These are phyloP conservation scores for Augochlora pura DNA, from an alignment of 1,140 invertebrate species.

Conservation along the genomic window DNA sequence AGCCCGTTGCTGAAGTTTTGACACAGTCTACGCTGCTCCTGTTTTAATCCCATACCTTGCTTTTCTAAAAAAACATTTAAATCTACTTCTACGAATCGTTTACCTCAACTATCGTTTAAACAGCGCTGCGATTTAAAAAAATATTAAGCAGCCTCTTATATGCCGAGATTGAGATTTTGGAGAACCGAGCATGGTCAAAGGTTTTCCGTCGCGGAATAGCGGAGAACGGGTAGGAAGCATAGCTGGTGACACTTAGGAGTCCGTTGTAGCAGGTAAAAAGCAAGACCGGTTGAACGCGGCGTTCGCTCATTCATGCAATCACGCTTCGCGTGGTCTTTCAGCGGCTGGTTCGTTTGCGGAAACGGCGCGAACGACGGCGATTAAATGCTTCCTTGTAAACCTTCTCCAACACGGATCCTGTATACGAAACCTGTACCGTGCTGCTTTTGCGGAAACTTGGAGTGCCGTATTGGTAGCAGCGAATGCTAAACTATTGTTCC, in stretches of 20 bases:
- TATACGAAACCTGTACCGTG: slow-evolving; percentile 4
- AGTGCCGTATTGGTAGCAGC: too few relatives aligned
- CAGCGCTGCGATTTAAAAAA: too few relatives aligned
- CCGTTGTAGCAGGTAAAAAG: slow-evolving; percentile 14
- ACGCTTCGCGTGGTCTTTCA: slow-evolving; percentile 28
- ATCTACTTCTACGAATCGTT: not conserved
- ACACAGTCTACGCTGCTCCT: not conserved
- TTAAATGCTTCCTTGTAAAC: slow-evolving; percentile 56
- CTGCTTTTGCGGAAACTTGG: too few relatives aligned
- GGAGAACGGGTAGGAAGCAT: slow-evolving; percentile 36
- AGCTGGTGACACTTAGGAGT: slow-evolving; percentile 17
- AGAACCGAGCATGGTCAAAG: slow-evolving; percentile 24
- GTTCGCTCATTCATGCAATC: slow-evolving; percentile 45
- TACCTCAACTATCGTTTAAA: rapidly evolving
- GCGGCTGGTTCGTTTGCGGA: slow-evolving; percentile 35
- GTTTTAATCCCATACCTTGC: not conserved
- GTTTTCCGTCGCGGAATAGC: slow-evolving; percentile 25
- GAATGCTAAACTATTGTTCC: too few relatives aligned
- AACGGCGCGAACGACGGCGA: slow-evolving; percentile 49
- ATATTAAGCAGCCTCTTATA: not conserved
- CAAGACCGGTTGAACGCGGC: not conserved
- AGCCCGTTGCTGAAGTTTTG: slow-evolving; percentile 44
- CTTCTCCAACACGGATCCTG: slow-evolving; percentile 1
- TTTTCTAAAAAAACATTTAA: not conserved
- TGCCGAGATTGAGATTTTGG: too few relatives aligned